A percentile compares a stretch with the other conserved stretches of the same genome.
Conservation (phyloP, 2,113 vertebrate genomes). For the Accipiter virgatus region DNA sequence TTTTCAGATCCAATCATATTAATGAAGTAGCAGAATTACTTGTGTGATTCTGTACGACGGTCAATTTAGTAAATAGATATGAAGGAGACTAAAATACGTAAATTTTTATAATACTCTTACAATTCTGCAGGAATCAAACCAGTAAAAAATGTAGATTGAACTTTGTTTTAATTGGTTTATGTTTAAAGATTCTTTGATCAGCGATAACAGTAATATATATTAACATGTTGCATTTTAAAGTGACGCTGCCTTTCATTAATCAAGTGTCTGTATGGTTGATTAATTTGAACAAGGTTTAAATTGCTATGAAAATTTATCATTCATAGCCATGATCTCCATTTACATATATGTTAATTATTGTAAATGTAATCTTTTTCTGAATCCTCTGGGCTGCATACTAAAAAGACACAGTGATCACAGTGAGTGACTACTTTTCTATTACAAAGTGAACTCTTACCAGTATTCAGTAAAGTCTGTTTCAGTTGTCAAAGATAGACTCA, state of each 20-base stretch:
- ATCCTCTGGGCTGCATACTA: slow-evolving; percentile 87
- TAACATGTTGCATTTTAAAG: slow-evolving; percentile 87
- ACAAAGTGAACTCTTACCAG: slow-evolving; percentile 74
- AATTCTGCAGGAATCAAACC: slow-evolving; percentile 72
- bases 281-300: slow-evolving; percentile 90
- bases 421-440: slow-evolving; percentile 73
- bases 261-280: slow-evolving; percentile 87
- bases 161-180: slow-evolving; percentile 82
- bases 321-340: slow-evolving; percentile 88
- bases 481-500: slow-evolving; percentile 65
- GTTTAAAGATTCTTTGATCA: slow-evolving; percentile 86
- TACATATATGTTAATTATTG: slow-evolving; percentile 90
- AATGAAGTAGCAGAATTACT: slow-evolving; percentile 68
- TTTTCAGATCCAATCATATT: slow-evolving; percentile 67
- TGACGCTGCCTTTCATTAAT: slow-evolving; percentile 87
- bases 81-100: slow-evolving; percentile 59
- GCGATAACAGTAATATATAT: slow-evolving; percentile 84
- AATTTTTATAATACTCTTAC: slow-evolving; percentile 59
- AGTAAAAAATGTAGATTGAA: slow-evolving; percentile 79
- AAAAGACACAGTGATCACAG: slow-evolving; percentile 81
- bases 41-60: slow-evolving; percentile 54
- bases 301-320: slow-evolving; percentile 91
- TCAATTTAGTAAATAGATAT: slow-evolving; percentile 76
- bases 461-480: slow-evolving; percentile 66
- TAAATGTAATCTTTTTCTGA: slow-evolving; percentile 86